Percentiles rank a stretch among this genome's conserved stretches.
phyloP scores from a whole-genome alignment of 2,888 invertebrate genomes.

The Leucozona laternaria region DNA sequence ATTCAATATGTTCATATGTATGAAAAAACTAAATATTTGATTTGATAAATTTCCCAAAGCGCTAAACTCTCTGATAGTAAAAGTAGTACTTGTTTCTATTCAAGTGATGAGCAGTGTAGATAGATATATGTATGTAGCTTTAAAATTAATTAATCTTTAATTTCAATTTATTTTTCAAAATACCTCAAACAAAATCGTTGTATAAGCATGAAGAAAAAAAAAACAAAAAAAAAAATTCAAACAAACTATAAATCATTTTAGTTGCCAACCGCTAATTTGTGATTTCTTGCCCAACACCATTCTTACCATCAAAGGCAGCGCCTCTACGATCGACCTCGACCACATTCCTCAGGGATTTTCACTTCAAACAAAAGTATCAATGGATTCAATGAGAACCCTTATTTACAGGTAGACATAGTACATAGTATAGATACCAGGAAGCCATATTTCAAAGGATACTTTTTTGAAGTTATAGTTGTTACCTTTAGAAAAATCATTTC shows the following conservation, averaged over 20 bases:
- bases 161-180: not conserved
- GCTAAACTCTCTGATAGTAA: too few relatives aligned
- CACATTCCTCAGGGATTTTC: not conserved
- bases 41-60: too few relatives aligned
- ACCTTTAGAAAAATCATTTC: slow-evolving; percentile 45
- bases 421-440: not conserved
- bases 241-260: slow-evolving; percentile 4
- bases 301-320: slow-evolving; percentile 47
- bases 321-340: too few relatives aligned
- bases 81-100: too few relatives aligned
- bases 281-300: not conserved
- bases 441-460: slow-evolving; percentile 29
- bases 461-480: slow-evolving; percentile 18
- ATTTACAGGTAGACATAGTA: slow-evolving; percentile 9
- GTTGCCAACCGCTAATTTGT: not conserved
- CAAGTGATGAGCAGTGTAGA: too few relatives aligned
- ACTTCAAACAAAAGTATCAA: slow-evolving; percentile 15
- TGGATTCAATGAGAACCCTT: slow-evolving; percentile 13
- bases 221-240: not conserved
- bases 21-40: too few relatives aligned
- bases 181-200: not conserved
- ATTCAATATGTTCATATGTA: too few relatives aligned
- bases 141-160: too few relatives aligned
- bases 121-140: too few relatives aligned
- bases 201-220: not conserved